Base-by-base conservation (phyloP, 1,140 invertebrate genomes). In the Drosophila hydei region DNA sequence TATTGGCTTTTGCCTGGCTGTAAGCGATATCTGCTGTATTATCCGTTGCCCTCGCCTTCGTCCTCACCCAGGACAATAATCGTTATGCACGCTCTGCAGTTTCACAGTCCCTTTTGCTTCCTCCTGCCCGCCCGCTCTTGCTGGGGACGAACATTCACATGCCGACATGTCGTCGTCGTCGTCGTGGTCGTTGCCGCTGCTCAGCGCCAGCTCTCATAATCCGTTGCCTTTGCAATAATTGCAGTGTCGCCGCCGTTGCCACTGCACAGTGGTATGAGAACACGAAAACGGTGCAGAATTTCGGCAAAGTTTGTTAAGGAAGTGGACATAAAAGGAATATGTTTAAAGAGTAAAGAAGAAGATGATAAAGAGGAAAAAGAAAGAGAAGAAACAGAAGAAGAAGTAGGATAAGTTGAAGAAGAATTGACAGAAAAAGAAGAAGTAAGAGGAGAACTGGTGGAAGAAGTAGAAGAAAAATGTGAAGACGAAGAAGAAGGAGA, bases 121-220 rank as follows among this genome's bases (percentile, higher is more conserved):
- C 38, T 14, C n/a, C 36, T 7, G 38, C 38, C 14, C 14, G 2
- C 4, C 0, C 38, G 1, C 38, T 14, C 16, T 16, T 2, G 7
- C 38, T 16, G 38, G n/a, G 38, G 38, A 47, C 59, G 74, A 47
- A 62, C 64, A 70, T 64, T 65, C 54, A 67, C 60, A 78, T 70
- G 64, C 71, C 47, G 48, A 45, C 60, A 64, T 64, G 42, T 64
- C 36, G 55, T 55, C 42, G 55, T 68, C 8, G 21, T 45, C 0
- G 11, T 59, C 9, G 9, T 65, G 40, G 18, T 56, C 6, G 25
- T 23, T n/a, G 30, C 11, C 47, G 68, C 21, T 61, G 67, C 80
- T 68, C 80, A 79, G 80, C 80, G 76, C 76, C 76, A 67, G 73
- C 60, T 79, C 76, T 74, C 77, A 78, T 84, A 83, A 83, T 83